A percentile compares a stretch with the other conserved stretches of the same genome.
Conservation (phyloP, 1,140 invertebrate genomes). For the Pachypsylla venusta region DNA sequence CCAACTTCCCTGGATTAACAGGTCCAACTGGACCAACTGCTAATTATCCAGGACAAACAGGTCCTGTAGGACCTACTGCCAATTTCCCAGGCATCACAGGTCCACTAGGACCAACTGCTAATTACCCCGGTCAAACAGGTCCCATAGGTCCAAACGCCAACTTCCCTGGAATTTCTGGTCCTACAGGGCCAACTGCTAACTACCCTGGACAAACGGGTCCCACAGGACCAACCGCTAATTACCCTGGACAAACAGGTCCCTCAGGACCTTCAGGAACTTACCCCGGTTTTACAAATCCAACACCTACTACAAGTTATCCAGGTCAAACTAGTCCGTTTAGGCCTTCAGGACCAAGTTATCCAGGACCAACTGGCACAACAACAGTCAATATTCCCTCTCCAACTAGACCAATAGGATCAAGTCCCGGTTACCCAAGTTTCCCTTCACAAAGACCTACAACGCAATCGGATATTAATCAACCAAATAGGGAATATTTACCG, state of each 20-base stretch:
- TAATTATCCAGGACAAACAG: conserved; percentile 24
- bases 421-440: neutral
- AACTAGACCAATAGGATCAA: neutral
- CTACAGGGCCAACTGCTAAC: conserved; percentile 26
- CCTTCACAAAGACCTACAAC: neutral
- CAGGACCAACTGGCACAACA: conserved; percentile 16
- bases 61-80: conserved; percentile 21
- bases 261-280: conserved; percentile 2
- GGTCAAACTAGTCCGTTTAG: conserved; percentile 15
- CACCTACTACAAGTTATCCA: conserved; percentile 12
- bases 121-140: conserved; percentile 28
- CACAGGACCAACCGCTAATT: neutral
- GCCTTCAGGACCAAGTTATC: conserved; percentile 17
- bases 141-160: conserved; percentile 22
- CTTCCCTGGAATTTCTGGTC: conserved; percentile 24
- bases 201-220: conserved; percentile 14
- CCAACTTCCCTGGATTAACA: conserved; percentile 11
- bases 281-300: too few relatives aligned
- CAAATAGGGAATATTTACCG: conserved; percentile 24
- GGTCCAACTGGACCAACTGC: conserved; percentile 23
- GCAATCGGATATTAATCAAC: conserved; percentile 13
- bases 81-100: conserved; percentile 14
- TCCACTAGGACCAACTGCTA: conserved; percentile 24
- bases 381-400: neutral
- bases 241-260: neutral